These are phyloP conservation scores for Notamacropus eugenii DNA, from an alignment of 2,797 vertebrate species.

Conservation along the genomic window DNA sequence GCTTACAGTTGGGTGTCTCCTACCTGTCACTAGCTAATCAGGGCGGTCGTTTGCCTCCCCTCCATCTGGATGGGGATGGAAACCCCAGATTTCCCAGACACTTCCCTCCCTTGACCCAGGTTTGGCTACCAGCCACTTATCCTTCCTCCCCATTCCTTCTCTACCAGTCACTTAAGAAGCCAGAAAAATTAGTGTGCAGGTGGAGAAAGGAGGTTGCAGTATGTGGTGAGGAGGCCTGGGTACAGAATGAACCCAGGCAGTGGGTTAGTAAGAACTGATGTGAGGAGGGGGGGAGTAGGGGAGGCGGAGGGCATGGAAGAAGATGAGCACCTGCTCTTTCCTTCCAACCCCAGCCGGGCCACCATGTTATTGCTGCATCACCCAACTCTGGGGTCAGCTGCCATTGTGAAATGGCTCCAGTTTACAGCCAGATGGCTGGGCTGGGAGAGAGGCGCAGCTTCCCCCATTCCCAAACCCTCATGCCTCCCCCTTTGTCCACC, in stretches of 20 bases:
- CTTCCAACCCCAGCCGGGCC: conserved; percentile 33
- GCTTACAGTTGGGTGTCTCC: conserved; percentile 58
- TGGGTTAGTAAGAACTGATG: conserved; percentile 1
- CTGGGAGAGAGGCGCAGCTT: neutral
- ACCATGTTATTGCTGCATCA: conserved; percentile 17
- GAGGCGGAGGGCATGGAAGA: neutral
- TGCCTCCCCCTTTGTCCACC: neutral
- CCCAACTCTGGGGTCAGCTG: conserved; percentile 59
- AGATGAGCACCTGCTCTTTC: conserved; percentile 58
- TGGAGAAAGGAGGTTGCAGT: neutral
- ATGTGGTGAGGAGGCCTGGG: conserved; percentile 40
- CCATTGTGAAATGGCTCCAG: conserved; percentile 46
- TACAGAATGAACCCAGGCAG: conserved; percentile 39
- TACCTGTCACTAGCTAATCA: conserved; percentile 25
- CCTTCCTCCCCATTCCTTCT: neutral
- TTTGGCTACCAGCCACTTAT: neutral
- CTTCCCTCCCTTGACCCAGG: conserved; percentile 48
- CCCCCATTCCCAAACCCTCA: neutral
- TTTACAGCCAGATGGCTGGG: conserved; percentile 55
- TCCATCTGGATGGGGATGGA: conserved; percentile 47
- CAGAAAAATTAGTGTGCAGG: conserved; percentile 39
- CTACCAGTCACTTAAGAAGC: conserved; percentile 18
- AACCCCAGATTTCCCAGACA: conserved; percentile 55
- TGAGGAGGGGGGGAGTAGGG: neutral
- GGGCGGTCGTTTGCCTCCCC: conserved; percentile 46